These are phyloP conservation scores for Cranoglanis bouderius DNA, from an alignment of 2,113 vertebrate genomes.

Conservation along the genomic window DNA sequence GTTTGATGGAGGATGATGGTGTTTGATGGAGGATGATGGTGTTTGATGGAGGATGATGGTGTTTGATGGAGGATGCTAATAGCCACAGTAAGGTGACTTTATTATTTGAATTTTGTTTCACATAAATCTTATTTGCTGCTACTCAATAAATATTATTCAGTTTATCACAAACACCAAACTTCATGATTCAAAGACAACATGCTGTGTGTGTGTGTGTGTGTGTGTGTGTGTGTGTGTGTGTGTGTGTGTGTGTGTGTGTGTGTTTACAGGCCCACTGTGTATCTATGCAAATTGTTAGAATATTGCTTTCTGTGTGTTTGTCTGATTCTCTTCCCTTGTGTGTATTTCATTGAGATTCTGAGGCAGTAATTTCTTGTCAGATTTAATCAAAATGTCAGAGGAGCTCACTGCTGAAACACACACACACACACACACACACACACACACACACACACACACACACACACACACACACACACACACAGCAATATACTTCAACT, in stretches of 20 bases:
- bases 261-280: conserved; percentile 11
- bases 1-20: not conserved
- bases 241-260: conserved; percentile 7
- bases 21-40: not conserved
- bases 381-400: conserved; percentile 29
- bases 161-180: conserved; percentile 19
- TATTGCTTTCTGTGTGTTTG: conserved; percentile 27
- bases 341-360: conserved; percentile 23
- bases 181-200: conserved; percentile 1
- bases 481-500: not conserved
- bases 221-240: not conserved
- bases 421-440: not conserved
- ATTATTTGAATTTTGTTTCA: not conserved
- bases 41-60: not conserved
- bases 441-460: not conserved
- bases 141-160: conserved; percentile 4
- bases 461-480: not conserved
- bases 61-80: not conserved
- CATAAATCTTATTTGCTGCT: not conserved
- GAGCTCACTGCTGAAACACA: not conserved
- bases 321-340: conserved; percentile 2
- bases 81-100: not conserved
- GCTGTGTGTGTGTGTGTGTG: not conserved
- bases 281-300: conserved; percentile 24
- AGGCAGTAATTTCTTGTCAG: conserved; percentile 24